Conservation (phyloP, 2,797 vertebrate species). For the Aplochiton taeniatus region DNA sequence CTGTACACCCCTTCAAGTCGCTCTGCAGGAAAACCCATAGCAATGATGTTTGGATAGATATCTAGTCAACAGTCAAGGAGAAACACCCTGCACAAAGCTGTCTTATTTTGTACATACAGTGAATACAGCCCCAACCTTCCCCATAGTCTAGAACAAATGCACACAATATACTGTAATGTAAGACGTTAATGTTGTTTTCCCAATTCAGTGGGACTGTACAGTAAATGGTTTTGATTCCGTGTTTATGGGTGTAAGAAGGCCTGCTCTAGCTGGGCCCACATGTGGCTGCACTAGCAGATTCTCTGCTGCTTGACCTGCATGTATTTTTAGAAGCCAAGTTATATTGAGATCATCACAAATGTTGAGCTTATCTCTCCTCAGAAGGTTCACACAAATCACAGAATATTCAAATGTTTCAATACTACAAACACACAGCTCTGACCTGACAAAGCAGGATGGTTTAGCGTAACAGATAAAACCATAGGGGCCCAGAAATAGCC, state of each 20-base stretch:
- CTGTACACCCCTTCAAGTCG: conserved; percentile 98
- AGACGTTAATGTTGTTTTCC: no score
- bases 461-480: no score
- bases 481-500: no score
- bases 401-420: conserved; percentile 38
- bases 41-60: conserved; percentile 99
- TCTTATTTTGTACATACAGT: no score
- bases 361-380: conserved; percentile 59
- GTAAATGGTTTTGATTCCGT: no score
- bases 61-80: conserved; percentile 79
- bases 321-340: conserved; percentile 73
- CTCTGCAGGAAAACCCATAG: conserved; percentile 98
- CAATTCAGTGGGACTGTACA: no score
- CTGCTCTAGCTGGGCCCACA: conserved; percentile 56
- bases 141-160: no score
- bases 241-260: no score
- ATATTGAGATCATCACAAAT: conserved; percentile 67
- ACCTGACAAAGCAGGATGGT: no score
- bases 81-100: conserved; percentile 1
- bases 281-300: conserved; percentile 58
- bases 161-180: no score
- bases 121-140: no score
- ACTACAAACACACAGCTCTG: neutral
- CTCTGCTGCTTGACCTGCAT: conserved; percentile 63
- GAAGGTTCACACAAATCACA: conserved; percentile 33